phyloP scores from a whole-genome alignment of 2,888 invertebrate species.

The Epsilonema sp. region DNA sequence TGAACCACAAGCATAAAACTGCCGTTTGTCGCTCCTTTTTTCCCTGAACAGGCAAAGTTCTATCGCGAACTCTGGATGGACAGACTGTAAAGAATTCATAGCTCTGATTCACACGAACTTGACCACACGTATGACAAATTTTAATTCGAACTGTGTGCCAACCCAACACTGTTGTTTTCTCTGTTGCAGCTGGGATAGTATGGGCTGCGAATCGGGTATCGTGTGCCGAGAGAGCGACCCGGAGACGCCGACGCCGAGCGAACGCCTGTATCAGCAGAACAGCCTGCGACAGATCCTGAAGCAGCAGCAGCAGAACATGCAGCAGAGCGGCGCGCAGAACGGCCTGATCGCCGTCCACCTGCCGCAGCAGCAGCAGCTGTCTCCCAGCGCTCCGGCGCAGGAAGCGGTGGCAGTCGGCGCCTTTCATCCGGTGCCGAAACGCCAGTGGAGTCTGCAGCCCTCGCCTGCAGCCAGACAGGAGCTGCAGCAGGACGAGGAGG shows the following conservation, averaged over 20 bases:
- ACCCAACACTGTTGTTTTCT: neutral
- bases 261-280: neutral
- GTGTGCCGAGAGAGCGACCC: conserved; percentile 9
- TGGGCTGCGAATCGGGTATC: conserved; percentile 15
- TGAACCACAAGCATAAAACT: too few species aligned
- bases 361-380: neutral
- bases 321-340: neutral
- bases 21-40: too few species aligned
- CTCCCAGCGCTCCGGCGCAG: neutral
- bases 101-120: too few species aligned
- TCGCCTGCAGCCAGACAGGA: neutral
- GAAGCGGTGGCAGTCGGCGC: neutral
- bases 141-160: too few species aligned
- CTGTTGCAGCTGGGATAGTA: conserved; percentile 13
- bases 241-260: neutral
- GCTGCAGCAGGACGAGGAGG: too few species aligned
- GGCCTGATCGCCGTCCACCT: too few species aligned
- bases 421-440: neutral
- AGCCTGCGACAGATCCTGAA: neutral
- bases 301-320: neutral
- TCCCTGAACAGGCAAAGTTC: too few species aligned
- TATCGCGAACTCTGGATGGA: too few species aligned
- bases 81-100: too few species aligned
- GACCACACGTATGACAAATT: too few species aligned
- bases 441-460: neutral